These are phyloP conservation scores for Chrysotoxum bicinctum DNA, from an alignment of 2,888 invertebrate species.

Conservation along the genomic window DNA sequence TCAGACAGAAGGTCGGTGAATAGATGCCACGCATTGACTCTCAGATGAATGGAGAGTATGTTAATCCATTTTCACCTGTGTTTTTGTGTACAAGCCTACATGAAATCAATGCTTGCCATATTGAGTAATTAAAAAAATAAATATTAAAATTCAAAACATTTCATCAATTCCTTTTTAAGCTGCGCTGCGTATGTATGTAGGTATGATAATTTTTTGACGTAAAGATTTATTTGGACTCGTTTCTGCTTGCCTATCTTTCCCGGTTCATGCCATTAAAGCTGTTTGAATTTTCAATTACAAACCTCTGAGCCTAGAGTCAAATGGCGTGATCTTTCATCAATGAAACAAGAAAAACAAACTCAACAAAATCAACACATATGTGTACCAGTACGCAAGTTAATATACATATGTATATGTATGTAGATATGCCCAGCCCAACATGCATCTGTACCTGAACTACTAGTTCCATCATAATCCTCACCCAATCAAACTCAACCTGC, in stretches of 20 bases:
- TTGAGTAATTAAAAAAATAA: background rate
- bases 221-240: background rate
- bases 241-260: background rate
- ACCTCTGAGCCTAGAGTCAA: background rate
- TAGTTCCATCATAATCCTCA: constrained; percentile 37
- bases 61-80: no score
- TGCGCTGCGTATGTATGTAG: no score
- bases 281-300: constrained; percentile 11
- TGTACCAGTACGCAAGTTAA: background rate
- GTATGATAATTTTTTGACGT: background rate
- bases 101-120: background rate
- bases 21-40: no score
- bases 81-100: background rate
- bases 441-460: constrained; percentile 16
- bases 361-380: background rate
- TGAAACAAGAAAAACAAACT: constrained; percentile 5
- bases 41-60: no score
- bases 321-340: constrained; percentile 19
- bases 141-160: background rate
- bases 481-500: constrained; percentile 56
- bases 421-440: constrained; percentile 19
- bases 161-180: background rate
- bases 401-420: background rate
- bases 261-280: background rate
- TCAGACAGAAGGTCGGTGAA: background rate